Evolutionary conservation across 1,140 invertebrate species (phyloP), one percentile per base, ranked within the genome.

Genomic region (Halesus radiatus): DNA sequence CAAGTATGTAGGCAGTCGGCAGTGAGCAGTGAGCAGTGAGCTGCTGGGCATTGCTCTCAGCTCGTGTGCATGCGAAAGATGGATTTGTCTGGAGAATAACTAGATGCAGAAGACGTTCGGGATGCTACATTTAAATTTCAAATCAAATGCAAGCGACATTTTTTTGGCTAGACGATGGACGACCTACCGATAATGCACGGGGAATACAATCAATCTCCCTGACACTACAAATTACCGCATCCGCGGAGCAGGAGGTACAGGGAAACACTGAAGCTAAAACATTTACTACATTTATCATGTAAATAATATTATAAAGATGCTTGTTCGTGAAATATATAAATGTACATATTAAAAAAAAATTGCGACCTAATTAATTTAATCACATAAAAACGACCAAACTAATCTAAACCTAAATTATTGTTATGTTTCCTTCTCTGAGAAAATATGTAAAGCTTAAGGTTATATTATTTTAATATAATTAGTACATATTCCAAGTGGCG

Each of bases 41-140:
- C 10, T 1, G 37, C 37, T 45, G 37, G 37, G 3, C 37, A 13
- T 45, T 45, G 37, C 37, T 45, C 54, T 18, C 54, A 56, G n/a
- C n/a, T 8, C 54, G 58, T 52, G 50, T 82, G 81, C 81, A 82
- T 78, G 74, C 56, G 66, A 74, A 82, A 66, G 72, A 78, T 80
- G 68, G 68, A 64, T 77, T 16, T 82, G 80, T 82, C 81, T 76
- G 29, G 29, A 22, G 50, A 45, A 75, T 83, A 83, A 83, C 68
- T 62, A 83, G 81, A 83, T 80, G 81, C 81, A 83, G 81, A 83
- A 83, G 81, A 83, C 66, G 81, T 60, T 83, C 76, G 37, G 79
- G 81, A 82, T 82, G 81, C 56, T 82, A 78, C 75, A 83, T 83
- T 83, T 83, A 76, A 83, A 77, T 83, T 78, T 73, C 52, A 83